Conservation (phyloP, 2,113 vertebrate species). For the Siphamia tubifer region DNA sequence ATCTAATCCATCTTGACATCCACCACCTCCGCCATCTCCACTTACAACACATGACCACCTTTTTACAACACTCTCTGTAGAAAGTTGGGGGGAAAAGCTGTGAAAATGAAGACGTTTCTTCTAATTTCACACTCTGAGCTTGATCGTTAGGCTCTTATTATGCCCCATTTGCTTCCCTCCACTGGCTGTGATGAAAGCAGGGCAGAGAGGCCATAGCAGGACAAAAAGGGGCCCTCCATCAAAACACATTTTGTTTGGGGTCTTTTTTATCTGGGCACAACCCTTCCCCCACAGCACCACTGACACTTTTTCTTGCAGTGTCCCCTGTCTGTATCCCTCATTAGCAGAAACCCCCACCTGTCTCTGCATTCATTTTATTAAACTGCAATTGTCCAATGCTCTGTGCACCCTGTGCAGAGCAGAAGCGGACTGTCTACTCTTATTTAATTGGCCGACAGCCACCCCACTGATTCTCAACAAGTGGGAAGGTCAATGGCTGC, state of each 20-base stretch:
- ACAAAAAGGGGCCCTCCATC: slow-evolving; percentile 78
- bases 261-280: slow-evolving; percentile 64
- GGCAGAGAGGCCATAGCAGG: slow-evolving; percentile 73
- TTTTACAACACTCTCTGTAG: slow-evolving; percentile 23
- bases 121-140: slow-evolving; percentile 81
- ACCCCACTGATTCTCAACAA: slow-evolving; percentile 46
- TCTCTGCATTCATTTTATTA: slow-evolving; percentile 56
- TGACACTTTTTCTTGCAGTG: slow-evolving; percentile 48
- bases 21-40: slow-evolving; percentile 53
- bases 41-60: slow-evolving; percentile 73
- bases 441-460: slow-evolving; percentile 62
- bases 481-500: slow-evolving; percentile 72
- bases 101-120: slow-evolving; percentile 85
- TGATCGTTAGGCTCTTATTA: slow-evolving; percentile 81
- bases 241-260: slow-evolving; percentile 80
- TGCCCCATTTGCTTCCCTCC: slow-evolving; percentile 78
- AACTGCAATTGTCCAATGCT: slow-evolving; percentile 63
- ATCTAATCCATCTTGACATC: slow-evolving; percentile 51
- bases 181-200: slow-evolving; percentile 77
- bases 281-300: slow-evolving; percentile 50
- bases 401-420: slow-evolving; percentile 36
- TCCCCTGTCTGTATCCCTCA: slow-evolving; percentile 54
- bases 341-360: slow-evolving; percentile 65
- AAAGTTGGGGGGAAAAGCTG: slow-evolving; percentile 59
- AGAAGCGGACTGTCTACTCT: slow-evolving; percentile 53